Percentiles rank a stretch among this genome's conserved stretches.
phyloP scores from a whole-genome alignment of 2,113 vertebrate genomes.

The Dissostichus mawsoni region DNA sequence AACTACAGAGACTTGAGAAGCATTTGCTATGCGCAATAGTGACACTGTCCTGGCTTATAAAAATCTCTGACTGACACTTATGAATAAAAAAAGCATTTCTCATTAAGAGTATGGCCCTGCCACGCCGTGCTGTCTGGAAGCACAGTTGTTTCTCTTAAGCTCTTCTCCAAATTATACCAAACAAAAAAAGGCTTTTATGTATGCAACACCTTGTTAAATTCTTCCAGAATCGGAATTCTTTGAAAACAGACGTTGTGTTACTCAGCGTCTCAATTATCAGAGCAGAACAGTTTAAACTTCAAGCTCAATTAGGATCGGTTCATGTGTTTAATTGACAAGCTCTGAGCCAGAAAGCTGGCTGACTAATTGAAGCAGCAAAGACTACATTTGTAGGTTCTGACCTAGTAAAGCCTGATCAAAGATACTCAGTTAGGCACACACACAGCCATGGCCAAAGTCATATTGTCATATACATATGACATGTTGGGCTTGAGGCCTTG shows the following conservation, averaged over 20 bases:
- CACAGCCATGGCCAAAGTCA: constrained; percentile 1
- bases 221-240: constrained; percentile 61
- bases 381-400: constrained; percentile 50
- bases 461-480: constrained; percentile 18
- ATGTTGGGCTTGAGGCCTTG: too few species aligned
- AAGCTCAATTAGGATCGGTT: constrained; percentile 61
- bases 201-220: constrained; percentile 77
- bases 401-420: constrained; percentile 29
- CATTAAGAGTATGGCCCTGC: constrained; percentile 50
- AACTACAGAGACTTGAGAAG: constrained; percentile 42
- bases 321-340: constrained; percentile 57
- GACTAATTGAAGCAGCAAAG: constrained; percentile 48
- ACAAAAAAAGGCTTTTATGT: constrained; percentile 57
- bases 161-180: constrained; percentile 12
- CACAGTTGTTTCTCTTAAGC: constrained; percentile 48
- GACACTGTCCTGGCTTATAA: constrained; percentile 38
- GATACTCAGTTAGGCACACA: not conserved
- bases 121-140: constrained; percentile 49
- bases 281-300: constrained; percentile 58
- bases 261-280: constrained; percentile 74
- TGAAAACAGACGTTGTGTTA: constrained; percentile 70
- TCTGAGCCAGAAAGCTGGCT: constrained; percentile 47
- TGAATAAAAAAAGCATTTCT: constrained; percentile 45
- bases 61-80: constrained; percentile 37
- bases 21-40: constrained; percentile 35